Percentiles rank a stretch among this genome's conserved stretches.
phyloP scores from a whole-genome alignment of 2,113 vertebrate species.

The Baryphthengus martii region DNA sequence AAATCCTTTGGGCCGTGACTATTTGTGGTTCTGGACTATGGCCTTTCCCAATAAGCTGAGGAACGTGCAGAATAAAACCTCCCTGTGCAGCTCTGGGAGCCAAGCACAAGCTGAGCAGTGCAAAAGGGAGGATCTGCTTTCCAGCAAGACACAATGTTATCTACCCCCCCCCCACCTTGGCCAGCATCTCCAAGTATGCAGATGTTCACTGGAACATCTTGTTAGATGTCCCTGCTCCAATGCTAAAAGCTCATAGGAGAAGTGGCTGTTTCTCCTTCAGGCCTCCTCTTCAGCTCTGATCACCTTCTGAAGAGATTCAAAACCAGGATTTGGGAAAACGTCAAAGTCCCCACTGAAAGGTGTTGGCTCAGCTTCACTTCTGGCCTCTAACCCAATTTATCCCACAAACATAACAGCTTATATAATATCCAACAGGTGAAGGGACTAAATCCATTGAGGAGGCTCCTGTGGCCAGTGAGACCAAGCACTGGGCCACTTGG shows the following conservation, averaged over 20 bases:
- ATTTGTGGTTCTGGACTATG: not conserved
- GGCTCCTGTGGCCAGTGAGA: not conserved
- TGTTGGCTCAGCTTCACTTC: not conserved
- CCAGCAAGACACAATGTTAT: accelerated
- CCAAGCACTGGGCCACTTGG: not conserved
- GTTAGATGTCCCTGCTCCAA: not conserved
- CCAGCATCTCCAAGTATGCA: not conserved
- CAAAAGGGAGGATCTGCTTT: not conserved
- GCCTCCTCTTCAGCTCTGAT: not conserved
- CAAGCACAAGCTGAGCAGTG: not conserved
- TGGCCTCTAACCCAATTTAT: not conserved
- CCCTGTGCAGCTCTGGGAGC: not conserved
- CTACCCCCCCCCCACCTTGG: accelerated
- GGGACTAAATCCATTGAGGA: accelerated
- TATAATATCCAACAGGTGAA: accelerated
- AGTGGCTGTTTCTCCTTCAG: not conserved
- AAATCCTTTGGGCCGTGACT: not conserved
- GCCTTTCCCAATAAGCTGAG: not conserved
- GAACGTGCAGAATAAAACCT: not conserved
- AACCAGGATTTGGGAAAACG: not conserved
- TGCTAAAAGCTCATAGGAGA: not conserved
- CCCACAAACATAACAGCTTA: accelerated
- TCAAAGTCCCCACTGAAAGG: not conserved
- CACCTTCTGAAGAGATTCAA: not conserved
- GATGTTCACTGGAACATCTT: not conserved